Base-by-base conservation (phyloP, 2,888 invertebrate genomes). In the Odontocolon sp. region DNA sequence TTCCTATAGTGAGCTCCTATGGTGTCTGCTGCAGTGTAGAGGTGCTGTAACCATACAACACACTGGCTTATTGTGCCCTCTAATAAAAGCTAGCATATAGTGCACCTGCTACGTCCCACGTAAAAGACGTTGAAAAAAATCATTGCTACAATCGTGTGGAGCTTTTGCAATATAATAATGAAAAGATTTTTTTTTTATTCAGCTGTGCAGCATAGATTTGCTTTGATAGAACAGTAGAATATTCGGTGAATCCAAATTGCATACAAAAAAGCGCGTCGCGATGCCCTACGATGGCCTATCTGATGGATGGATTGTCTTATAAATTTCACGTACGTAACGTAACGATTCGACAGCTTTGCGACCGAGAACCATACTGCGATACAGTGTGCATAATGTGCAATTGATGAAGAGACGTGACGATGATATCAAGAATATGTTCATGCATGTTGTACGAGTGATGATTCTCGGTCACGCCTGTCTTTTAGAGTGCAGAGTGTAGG, bases 41-140 rank as follows among this genome's bases (percentile, higher is more conserved):
- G 94, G 94, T 94, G 94, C 95, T 95, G 94, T 91, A 94, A 94
- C 93, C 93, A 94, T 93, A 87, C 82, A 87, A 87, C 82, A 87
- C 85, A 86, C 86, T 88, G 83, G 81, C 86, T 86, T 83, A 85
- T 84, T 82, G 84, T 83, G 86, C 85, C 80, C 81, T 84, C 85
- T 86, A 86, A 81, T 80, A 61, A 79, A 77, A 52, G 71, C 73
- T 82, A 83, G 45, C 47, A 6, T 57, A 40, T 56, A 67, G 69
- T 79, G 82, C 78, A 78, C 64, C 72, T 77, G 33, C 64, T 68
- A 74, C 23, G 21, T 40, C 14, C 54, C 61, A 57, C 21, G 31
- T 52, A 23, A 28, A 40, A 63, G 33, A 50, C 31, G 31, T 50
- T 4, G 50, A 16, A 52, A 8, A 50, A 23, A 52, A 23, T 23